Base-by-base conservation (phyloP, 2,113 vertebrate species). In the Pluvianellus socialis region DNA sequence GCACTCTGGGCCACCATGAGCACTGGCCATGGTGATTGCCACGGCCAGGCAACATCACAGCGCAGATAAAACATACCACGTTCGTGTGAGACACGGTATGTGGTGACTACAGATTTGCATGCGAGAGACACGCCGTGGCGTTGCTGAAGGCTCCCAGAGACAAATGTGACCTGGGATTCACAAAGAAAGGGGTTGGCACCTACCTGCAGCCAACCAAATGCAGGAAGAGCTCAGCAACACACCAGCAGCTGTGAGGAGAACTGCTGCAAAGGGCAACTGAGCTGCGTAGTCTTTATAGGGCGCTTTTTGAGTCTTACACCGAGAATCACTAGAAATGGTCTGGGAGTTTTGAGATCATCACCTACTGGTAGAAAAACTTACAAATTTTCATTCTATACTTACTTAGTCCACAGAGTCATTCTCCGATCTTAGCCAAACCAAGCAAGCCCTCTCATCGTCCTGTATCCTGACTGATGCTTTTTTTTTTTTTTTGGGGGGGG, bases 71-170 rank as follows among this genome's bases (percentile, higher is more conserved):
- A 11, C 23, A 47, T 7, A 11, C 4, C 27, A 8, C 6, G 22
- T 33, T 50, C 33, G 11, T 42, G 35, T 0, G 0, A 14, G 24
- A 17, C 6, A 7, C 5, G 12, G 47, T 47, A 14, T 1, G 3
- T 16, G 49, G 55, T 7, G 5, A 21, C 49, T n/a, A 40, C 18
- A 23, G 33, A 11, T 59, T 15, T 45, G 21, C 68, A 24, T 0
- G 0, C 7, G 5, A 56, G 52, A 81, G 10, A 66, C 6, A 1
- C 21, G 16, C 28, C 27, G 38, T 17, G 45, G 12, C 52, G 32
- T 19, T 59, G 28, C 50, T 62, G 86, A 22, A 62, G 30, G 9
- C 23, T 50, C 23, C 40, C 81, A n/a, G 80, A 59, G 53, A 23
- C 32, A 42, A 56, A 28, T 0, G 1, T 23, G 55, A 55, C 17